Evolutionary conservation across 1,140 invertebrate species (phyloP).

Genomic region (Antheraea pernyi): DNA sequence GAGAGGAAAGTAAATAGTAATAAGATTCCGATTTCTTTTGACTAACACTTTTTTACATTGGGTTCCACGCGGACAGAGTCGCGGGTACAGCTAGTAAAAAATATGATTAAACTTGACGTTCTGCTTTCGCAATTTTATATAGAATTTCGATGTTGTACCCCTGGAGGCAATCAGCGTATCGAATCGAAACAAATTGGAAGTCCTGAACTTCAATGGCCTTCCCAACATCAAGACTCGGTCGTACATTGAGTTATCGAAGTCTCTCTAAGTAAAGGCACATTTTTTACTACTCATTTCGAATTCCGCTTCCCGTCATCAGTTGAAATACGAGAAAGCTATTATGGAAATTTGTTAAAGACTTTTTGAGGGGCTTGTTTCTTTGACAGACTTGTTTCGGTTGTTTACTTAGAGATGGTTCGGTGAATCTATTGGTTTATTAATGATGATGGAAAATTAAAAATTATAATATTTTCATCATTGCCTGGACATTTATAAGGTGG

Average conservation of each 20-base stretch:
- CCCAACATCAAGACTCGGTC: constrained; percentile 17
- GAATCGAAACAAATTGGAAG: constrained; percentile 27
- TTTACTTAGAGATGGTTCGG: background rate
- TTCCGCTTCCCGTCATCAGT: constrained; percentile 24
- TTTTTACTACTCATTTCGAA: constrained; percentile 22
- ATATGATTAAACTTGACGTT: background rate
- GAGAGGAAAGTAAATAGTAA: no score
- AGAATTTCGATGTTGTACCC: constrained; percentile 6
- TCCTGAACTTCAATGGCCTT: constrained; percentile 20
- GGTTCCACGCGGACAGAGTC: no score
- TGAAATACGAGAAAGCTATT: constrained; percentile 17
- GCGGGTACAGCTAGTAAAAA: background rate
- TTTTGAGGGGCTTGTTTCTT: background rate
- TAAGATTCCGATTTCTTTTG: no score
- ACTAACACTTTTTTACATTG: no score
- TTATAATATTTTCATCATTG: no score
- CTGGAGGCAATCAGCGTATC: constrained; percentile 27
- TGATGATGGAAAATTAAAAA: background rate
- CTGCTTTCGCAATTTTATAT: background rate
- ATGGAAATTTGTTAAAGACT: constrained; percentile 9
- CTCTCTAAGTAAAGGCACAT: constrained; percentile 19
- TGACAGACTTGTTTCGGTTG: background rate
- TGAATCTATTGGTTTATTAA: background rate
- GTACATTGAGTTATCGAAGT: constrained; percentile 33
- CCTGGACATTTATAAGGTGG: no score